A percentile compares a stretch with the other conserved stretches of the same genome.
phyloP scores from a whole-genome alignment of 2,113 vertebrate species.

The Callithrix jacchus region DNA sequence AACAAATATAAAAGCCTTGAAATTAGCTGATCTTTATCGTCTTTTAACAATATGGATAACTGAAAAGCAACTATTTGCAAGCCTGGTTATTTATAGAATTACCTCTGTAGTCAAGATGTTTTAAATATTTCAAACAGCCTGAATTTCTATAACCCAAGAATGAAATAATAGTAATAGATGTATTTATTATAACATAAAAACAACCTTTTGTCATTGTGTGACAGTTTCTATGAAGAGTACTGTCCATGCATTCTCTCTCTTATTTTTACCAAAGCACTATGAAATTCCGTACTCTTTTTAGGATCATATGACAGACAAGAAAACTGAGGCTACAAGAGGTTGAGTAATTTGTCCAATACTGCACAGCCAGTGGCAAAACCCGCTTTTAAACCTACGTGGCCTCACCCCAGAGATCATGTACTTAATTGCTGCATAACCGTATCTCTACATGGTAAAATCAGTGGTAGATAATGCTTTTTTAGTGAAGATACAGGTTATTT shows the following conservation, averaged over 20 bases:
- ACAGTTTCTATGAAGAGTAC: background rate
- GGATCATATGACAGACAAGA: background rate
- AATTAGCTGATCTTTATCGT: background rate
- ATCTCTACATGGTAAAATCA: background rate
- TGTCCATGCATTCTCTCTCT: background rate
- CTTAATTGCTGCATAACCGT: background rate
- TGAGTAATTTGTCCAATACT: background rate
- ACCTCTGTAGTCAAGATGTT: background rate
- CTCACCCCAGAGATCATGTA: background rate
- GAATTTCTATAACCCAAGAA: background rate
- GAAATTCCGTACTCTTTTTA: background rate
- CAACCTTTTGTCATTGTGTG: background rate
- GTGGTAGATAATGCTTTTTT: background rate
- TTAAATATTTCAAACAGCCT: background rate
- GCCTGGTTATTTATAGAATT: background rate
- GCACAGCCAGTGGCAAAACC: background rate
- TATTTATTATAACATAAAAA: slow-evolving; percentile 2
- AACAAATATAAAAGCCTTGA: background rate
- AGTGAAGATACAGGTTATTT: background rate
- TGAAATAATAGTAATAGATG: background rate
- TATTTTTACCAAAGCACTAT: background rate
- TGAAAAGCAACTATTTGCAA: slow-evolving; percentile 6
- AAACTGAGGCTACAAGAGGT: background rate
- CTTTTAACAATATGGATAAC: background rate
- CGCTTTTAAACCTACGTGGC: background rate